A percentile compares a stretch with the other conserved stretches of the same genome.
Evolutionary conservation across 30 jellyfish, hydroid and myxozoan genomes (phyloP).

Genomic region (Aurelia coerulea): DNA sequence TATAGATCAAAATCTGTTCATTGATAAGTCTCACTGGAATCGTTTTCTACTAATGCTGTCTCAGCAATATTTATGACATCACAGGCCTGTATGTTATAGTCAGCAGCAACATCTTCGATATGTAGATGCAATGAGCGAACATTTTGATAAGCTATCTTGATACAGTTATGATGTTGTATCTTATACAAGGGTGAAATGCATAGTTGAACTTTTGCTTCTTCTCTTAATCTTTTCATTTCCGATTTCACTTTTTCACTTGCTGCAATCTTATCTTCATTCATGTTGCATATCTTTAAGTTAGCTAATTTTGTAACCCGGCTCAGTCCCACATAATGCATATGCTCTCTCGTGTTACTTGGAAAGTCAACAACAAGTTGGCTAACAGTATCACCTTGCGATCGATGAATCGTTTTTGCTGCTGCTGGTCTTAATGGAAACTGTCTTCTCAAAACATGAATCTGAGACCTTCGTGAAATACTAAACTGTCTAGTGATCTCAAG

Average conservation of each 20-base stretch:
- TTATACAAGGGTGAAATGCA: neutral
- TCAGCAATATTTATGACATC: constrained; percentile 34
- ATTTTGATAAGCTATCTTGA: constrained; percentile 14
- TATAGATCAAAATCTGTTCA: neutral
- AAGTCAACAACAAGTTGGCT: constrained; percentile 4
- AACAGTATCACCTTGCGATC: constrained; percentile 51
- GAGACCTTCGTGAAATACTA: neutral
- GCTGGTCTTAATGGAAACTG: constrained; percentile 55
- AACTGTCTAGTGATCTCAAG: constrained; percentile 23
- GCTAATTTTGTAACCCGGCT: constrained; percentile 14
- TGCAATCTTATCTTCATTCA: neutral
- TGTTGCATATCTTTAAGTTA: neutral
- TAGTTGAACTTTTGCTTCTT: neutral
- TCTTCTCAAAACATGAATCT: neutral
- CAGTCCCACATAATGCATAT: constrained; percentile 44
- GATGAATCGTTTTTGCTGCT: constrained; percentile 38
- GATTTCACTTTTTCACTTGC: constrained; percentile 11
- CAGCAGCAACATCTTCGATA: constrained; percentile 1
- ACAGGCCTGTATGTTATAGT: constrained; percentile 7
- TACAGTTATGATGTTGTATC: neutral
- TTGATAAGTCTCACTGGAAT: neutral
- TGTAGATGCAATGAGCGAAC: constrained; percentile 24
- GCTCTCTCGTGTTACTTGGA: constrained; percentile 11
- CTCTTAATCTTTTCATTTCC: constrained; percentile 30
- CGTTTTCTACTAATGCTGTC: neutral